phyloP scores from a whole-genome alignment of 2,888 invertebrate species.

The Aethes cnicana region DNA sequence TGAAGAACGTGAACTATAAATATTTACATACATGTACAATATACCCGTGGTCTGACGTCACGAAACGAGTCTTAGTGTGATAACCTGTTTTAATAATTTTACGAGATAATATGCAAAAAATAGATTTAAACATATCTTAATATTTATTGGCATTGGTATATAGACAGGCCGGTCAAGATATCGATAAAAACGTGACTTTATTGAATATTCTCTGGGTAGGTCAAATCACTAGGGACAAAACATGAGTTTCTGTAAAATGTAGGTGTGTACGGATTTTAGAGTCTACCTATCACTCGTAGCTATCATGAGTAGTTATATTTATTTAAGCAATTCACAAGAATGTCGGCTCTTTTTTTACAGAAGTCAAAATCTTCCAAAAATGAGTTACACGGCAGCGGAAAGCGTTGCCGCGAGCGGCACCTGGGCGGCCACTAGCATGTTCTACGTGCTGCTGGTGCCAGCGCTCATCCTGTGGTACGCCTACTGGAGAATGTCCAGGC shows the following conservation, averaged over 20 bases:
- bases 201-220: too few relatives aligned
- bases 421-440: conserved; percentile 85
- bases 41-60: conserved; percentile 15
- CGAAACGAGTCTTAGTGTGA: neutral
- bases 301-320: too few relatives aligned
- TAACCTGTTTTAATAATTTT: conserved; percentile 9
- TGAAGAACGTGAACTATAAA: conserved; percentile 5
- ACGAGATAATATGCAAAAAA: neutral
- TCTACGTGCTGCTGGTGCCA: conserved; percentile 88
- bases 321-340: too few relatives aligned
- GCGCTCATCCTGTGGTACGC: conserved; percentile 87
- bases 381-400: conserved; percentile 71
- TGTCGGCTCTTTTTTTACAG: conserved; percentile 30
- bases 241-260: too few relatives aligned
- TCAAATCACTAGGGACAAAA: too few relatives aligned
- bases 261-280: too few relatives aligned
- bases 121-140: neutral
- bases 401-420: conserved; percentile 68
- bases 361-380: conserved; percentile 40
- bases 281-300: too few relatives aligned
- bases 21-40: conserved; percentile 23
- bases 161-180: too few relatives aligned
- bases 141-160: too few relatives aligned
- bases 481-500: conserved; percentile 89
- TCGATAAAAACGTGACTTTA: too few relatives aligned